A percentile compares a stretch with the other conserved stretches of the same genome.
These are phyloP conservation scores for Hemiprocne comata DNA, from an alignment of 2,113 vertebrate species.

Conservation along the genomic window DNA sequence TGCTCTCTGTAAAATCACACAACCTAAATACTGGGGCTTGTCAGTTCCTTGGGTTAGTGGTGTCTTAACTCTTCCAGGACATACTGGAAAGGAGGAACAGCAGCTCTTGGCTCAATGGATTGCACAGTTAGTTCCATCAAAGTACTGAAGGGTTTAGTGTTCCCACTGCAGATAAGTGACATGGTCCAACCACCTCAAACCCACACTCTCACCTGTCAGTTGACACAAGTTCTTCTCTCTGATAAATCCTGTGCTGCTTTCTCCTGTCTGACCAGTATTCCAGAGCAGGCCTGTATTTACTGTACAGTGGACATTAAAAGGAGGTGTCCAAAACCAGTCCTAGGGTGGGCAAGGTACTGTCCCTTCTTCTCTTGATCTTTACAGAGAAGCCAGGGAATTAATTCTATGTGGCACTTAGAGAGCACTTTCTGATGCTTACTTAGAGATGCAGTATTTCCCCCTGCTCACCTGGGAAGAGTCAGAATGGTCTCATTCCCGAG, in stretches of 20 bases:
- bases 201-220: background rate
- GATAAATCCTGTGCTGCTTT: background rate
- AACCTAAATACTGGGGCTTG: background rate
- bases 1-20: background rate
- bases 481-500: background rate
- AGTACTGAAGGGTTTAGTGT: background rate
- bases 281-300: background rate
- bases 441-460: background rate
- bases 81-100: background rate
- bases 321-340: background rate
- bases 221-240: background rate
- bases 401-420: constrained; percentile 25
- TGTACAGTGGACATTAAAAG: background rate
- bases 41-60: background rate
- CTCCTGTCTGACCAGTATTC: background rate
- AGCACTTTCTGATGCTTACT: constrained; percentile 15
- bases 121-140: background rate
- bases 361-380: background rate
- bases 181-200: background rate
- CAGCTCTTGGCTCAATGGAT: background rate
- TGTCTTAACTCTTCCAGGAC: background rate
- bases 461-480: background rate
- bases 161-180: background rate
- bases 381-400: background rate
- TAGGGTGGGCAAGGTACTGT: background rate